These are phyloP conservation scores for Sebastes itinus DNA, from an alignment of 2,797 vertebrate species.

Conservation along the genomic window DNA sequence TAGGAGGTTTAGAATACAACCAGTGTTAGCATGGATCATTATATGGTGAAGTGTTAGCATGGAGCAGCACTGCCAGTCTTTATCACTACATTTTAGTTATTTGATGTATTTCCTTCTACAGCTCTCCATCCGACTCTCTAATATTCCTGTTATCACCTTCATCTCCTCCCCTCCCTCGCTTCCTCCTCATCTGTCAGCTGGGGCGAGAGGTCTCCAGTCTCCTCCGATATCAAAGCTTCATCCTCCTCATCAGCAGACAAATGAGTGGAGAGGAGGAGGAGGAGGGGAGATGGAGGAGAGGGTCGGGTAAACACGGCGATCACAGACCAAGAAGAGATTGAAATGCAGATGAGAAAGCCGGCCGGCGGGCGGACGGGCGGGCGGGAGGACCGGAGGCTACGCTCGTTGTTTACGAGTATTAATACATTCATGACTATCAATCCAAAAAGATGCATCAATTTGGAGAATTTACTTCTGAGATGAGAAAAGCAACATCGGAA, in stretches of 20 bases:
- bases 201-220: neutral
- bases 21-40: neutral
- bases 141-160: neutral
- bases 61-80: neutral
- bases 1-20: too few relatives aligned
- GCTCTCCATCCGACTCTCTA: neutral
- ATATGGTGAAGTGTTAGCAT: too few relatives aligned
- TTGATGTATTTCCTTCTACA: neutral
- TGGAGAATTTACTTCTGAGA: neutral
- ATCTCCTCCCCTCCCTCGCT: neutral
- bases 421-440: slow-evolving; percentile 35
- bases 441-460: slow-evolving; percentile 1
- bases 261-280: neutral
- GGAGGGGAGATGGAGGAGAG: neutral
- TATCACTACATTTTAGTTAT: neutral
- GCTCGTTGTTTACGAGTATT: slow-evolving; percentile 8
- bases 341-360: slow-evolving; percentile 46
- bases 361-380: neutral
- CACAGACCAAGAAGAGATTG: slow-evolving; percentile 40
- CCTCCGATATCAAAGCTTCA: slow-evolving; percentile 27
- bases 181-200: neutral
- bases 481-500: neutral
- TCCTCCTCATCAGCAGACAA: slow-evolving; percentile 30
- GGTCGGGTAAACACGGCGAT: slow-evolving; percentile 4
- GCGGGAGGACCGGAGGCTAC: neutral